These are phyloP conservation scores for Dipodomys merriami DNA, from an alignment of 2,113 vertebrate genomes.

Conservation along the genomic window DNA sequence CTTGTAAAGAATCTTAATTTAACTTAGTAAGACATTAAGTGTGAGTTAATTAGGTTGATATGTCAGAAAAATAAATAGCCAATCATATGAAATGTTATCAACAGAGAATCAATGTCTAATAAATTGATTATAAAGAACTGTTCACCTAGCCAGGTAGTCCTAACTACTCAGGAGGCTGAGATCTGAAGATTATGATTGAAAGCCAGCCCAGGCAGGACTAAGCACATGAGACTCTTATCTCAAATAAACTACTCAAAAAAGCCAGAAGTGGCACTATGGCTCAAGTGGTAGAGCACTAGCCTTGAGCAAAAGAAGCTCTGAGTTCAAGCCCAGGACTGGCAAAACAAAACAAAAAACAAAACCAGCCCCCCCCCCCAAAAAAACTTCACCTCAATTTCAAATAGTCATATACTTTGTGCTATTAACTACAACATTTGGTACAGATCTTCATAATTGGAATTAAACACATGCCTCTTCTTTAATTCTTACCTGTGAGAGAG, in stretches of 20 bases:
- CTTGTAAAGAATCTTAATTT: constrained; percentile 29
- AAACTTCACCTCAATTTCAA: background rate
- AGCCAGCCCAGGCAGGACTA: no score
- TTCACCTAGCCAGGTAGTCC: background rate
- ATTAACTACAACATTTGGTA: constrained; percentile 2
- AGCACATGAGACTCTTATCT: no score
- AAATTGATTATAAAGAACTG: constrained; percentile 36
- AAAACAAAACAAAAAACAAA: no score
- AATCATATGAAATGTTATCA: constrained; percentile 40
- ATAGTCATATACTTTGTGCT: background rate
- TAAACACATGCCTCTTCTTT: background rate
- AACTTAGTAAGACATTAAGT: constrained; percentile 22
- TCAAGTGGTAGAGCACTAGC: no score
- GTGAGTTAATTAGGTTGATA: constrained; percentile 19
- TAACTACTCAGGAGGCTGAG: no score
- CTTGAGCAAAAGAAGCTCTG: no score
- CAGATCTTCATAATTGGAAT: constrained; percentile 19
- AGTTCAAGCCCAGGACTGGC: no score
- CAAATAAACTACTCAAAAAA: no score
- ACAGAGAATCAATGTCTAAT: constrained; percentile 1
- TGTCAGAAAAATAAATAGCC: no score
- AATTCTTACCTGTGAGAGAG: constrained; percentile 27
- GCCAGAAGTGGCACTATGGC: no score
- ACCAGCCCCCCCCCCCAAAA: no score
- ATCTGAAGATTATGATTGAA: no score